Conservation (phyloP, 2,888 invertebrate genomes). For the Argyra leucocephala region DNA sequence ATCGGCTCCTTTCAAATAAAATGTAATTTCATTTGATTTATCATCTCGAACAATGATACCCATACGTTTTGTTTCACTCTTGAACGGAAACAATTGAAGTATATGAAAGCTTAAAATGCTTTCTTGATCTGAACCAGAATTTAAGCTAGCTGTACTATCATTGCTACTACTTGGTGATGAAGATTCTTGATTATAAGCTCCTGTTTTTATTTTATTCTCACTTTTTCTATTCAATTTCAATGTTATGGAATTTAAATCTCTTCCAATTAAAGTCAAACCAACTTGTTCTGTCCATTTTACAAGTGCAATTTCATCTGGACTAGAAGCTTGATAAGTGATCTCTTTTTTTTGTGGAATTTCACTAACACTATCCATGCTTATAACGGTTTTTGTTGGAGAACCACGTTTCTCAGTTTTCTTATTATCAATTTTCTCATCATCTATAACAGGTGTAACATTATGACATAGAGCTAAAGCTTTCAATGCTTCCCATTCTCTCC, state of each 20-base stretch:
- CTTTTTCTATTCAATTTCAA: constrained; percentile 34
- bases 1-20: constrained; percentile 97
- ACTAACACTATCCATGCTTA: constrained; percentile 34
- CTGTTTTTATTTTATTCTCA: constrained; percentile 17
- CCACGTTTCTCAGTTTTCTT: constrained; percentile 24
- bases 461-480: constrained; percentile 94
- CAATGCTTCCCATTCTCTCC: constrained; percentile 78
- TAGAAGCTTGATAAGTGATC: constrained; percentile 61
- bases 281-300: constrained; percentile 84
- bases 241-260: constrained; percentile 52
- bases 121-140: constrained; percentile 42
- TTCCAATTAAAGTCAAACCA: constrained; percentile 50
- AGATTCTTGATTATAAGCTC: constrained; percentile 14
- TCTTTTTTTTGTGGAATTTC: constrained; percentile 30
- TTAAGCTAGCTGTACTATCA: constrained; percentile 43
- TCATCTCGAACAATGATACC: constrained; percentile 80
- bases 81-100: constrained; percentile 79
- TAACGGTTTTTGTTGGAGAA: constrained; percentile 40
- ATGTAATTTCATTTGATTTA: constrained; percentile 74
- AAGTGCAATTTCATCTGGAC: constrained; percentile 89
- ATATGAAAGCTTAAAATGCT: constrained; percentile 57
- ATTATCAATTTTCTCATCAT: constrained; percentile 45
- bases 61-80: constrained; percentile 86
- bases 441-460: constrained; percentile 96
- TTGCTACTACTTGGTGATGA: constrained; percentile 27